phyloP scores from a whole-genome alignment of 2,797 vertebrate species.

The Acanthornis magna region DNA sequence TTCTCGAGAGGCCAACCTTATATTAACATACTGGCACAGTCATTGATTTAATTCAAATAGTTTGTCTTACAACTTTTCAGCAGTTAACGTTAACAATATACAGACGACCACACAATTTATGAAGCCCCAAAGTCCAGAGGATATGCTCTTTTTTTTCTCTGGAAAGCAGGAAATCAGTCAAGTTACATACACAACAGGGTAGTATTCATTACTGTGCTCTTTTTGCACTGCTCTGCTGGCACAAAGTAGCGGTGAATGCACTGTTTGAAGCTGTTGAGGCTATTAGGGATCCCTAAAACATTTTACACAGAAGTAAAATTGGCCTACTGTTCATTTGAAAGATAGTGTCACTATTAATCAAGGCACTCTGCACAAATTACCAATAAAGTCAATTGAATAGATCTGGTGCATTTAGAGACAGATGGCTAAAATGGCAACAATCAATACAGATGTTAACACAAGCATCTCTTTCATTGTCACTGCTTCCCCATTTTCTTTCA shows the following conservation, averaged over 20 bases:
- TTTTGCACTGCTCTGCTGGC: background rate
- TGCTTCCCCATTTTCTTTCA: slow-evolving; percentile 62
- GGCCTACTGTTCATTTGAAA: background rate
- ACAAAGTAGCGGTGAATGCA: background rate
- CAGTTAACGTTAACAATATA: background rate
- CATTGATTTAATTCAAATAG: background rate
- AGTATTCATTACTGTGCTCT: background rate
- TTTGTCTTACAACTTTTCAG: background rate
- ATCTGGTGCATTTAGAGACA: background rate
- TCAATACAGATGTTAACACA: background rate
- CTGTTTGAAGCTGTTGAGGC: background rate
- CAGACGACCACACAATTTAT: background rate
- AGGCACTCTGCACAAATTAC: background rate
- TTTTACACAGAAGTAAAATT: background rate
- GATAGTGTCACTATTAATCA: background rate
- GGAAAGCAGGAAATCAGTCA: background rate
- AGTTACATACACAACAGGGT: background rate
- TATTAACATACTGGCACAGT: background rate
- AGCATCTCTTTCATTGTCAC: background rate
- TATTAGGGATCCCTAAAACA: background rate
- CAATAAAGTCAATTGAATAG: background rate
- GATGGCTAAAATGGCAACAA: background rate
- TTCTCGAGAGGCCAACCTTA: background rate
- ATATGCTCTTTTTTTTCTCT: background rate
- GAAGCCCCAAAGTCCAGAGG: background rate